Base-by-base conservation (phyloP, 2,888 invertebrate genomes). In the Aporophyla nigra region DNA sequence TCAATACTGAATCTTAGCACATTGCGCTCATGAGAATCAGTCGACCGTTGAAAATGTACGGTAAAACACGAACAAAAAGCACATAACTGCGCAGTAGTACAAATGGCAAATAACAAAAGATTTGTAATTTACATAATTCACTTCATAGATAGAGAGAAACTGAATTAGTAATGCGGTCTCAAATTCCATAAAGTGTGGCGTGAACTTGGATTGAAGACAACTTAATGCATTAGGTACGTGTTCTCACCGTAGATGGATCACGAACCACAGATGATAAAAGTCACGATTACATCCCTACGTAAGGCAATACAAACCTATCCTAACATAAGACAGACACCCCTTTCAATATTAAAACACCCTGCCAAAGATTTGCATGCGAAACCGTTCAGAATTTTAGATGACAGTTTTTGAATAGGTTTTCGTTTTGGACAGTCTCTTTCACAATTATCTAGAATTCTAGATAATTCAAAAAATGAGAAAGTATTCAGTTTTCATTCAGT, bases 271-370 rank as follows among this genome's bases (percentile, higher is more conserved):
- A 56, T 46, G 19, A 40, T 19, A 43, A 51, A 82, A 62, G 46
- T 14, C 46, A 62, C 56, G 21, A 40, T 61, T 43, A 81, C 24
- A 58, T 46, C 46, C 68, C 69, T 51, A 46, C 69, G 69, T 40
- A 56, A 69, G 21, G 58, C 27, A 71, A 54, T 24, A 63, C 33
- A 67, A 68, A 76, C 67, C 67, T 63, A 70, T n/a, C 61, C 19
- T 40, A 51, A 70, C 59, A 27, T 51, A 81, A 69, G 56, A 62
- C 56, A 40, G 70, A 67, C 80, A 62, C 66, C 70, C 76, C 62
- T 76, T 82, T 80, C 61, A 76, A 80, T 76, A 82, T 70, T 82
- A 67, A 66, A 80, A 43, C 51, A 49, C 56, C 46, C 69, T n/a
- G 27, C 68, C 70, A 58, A 67, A 71, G 70, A 82, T 69, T 81